Base-by-base conservation (phyloP, 2,113 vertebrate species). In the Albula goreensis region DNA sequence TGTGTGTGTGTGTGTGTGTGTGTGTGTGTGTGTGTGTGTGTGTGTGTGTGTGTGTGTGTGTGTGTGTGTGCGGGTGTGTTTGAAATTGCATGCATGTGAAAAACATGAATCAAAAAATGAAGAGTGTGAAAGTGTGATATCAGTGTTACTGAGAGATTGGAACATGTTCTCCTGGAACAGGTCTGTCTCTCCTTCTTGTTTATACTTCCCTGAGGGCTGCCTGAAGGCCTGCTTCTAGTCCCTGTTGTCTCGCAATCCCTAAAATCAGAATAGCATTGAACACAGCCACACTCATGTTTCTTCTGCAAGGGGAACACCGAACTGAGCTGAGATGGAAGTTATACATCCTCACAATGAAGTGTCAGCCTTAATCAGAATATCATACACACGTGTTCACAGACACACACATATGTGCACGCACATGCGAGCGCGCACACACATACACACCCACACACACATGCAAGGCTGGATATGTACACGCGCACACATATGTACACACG, bases 161-260 rank as follows among this genome's bases (percentile, higher is more conserved):
- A 83, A 83, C 82, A 74, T 50, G 63, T 77, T 63, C 66, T 77
- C 63, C 83, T 89, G 80, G 88, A 91, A 91, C 92, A 94, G 93
- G 92, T 93, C 91, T 90, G 90, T 80, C 70, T 89, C 80, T 87
- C 86, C 86, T 66, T 86, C 90, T 86, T 89, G 84, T 93, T 90
- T 93, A 88, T 78, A 77, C 87, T 89, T 89, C 94, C 94, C 93
- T 77, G 85, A 93, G 94, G 95, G 93, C 90, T 93, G 94, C 94
- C 92, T 87, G 66, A 52, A 91, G 94, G 90, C 91, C 90, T 63
- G 92, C 94, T 93, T 92, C 80, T 87, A 92, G 94, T 92, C 91
- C 89, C 91, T 95, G 93, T 93, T 95, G 92, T 88, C 92, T 94
- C 94, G 95, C 85, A 86, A 86, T 56, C 85, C 74, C 84, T 87